Evolutionary conservation across 2,797 vertebrate species (phyloP).

Genomic region (Taenioides sp.): DNA sequence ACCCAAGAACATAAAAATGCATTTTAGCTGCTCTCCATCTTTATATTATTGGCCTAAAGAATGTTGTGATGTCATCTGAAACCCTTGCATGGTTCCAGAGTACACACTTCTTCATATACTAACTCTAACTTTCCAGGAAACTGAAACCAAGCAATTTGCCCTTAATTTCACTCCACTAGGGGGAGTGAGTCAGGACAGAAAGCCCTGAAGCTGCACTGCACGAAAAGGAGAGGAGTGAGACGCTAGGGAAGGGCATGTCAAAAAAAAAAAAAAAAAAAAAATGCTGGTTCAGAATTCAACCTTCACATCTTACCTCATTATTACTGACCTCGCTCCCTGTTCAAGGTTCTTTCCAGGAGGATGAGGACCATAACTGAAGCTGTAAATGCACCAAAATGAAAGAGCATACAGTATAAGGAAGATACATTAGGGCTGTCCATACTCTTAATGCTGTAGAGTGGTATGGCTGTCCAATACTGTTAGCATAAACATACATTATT

Average conservation of each 20-base stretch:
- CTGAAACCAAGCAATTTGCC: neutral
- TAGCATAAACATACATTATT: conserved; percentile 72
- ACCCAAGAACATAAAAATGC: too few species aligned
- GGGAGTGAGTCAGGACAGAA: conserved; percentile 40
- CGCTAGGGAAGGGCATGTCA: conserved; percentile 15
- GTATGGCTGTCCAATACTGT: conserved; percentile 49
- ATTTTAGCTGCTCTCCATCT: too few species aligned
- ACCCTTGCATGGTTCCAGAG: too few species aligned
- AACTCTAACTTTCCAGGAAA: too few species aligned
- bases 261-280: conserved; percentile 18
- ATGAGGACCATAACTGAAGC: conserved; percentile 23
- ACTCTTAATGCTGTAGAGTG: conserved; percentile 36
- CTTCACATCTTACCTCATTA: conserved; percentile 28
- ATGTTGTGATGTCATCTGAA: too few species aligned
- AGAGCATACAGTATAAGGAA: neutral
- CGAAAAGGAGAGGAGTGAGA: too few species aligned
- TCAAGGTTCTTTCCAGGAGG: conserved; percentile 10
- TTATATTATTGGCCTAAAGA: too few species aligned
- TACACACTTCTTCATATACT: too few species aligned
- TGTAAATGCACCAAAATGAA: conserved; percentile 29
- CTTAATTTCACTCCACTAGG: conserved; percentile 49
- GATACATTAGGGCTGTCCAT: conserved; percentile 28
- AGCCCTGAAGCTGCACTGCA: conserved; percentile 19
- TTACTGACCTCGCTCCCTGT: conserved; percentile 1
- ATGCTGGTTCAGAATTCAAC: conserved; percentile 33